These are phyloP conservation scores for Hemicentrotus pulcherrimus DNA, from an alignment of 35 echinoderm and acorn worm species.

Conservation along the genomic window DNA sequence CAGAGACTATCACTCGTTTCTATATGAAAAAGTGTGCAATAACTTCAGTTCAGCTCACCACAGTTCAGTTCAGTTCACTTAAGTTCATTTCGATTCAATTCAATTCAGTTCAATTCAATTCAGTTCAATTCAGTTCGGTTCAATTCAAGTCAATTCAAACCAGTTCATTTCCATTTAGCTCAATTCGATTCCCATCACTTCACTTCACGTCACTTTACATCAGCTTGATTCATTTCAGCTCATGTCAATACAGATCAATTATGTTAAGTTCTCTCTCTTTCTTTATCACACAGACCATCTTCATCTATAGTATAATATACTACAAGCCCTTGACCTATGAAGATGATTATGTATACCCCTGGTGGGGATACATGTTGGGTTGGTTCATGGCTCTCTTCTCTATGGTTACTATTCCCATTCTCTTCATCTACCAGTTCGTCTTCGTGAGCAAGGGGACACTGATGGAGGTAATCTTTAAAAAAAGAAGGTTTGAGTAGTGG, in stretches of 20 bases:
- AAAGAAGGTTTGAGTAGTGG: too few relatives aligned
- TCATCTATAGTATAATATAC: conserved; percentile 33
- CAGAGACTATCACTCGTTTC: too few relatives aligned
- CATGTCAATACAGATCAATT: background rate
- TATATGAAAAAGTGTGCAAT: too few relatives aligned
- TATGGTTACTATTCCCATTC: background rate
- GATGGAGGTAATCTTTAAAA: background rate
- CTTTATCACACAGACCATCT: conserved; percentile 23
- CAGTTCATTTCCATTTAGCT: too few relatives aligned
- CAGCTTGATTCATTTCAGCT: background rate
- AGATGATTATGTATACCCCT: conserved; percentile 34
- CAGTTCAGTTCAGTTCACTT: too few relatives aligned
- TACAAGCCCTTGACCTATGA: conserved; percentile 21
- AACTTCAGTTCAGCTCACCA: too few relatives aligned
- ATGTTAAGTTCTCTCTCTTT: background rate
- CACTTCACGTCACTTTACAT: background rate
- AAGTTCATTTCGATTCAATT: too few relatives aligned
- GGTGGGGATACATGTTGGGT: conserved; percentile 46
- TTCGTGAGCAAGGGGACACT: conserved; percentile 25
- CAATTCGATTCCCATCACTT: too few relatives aligned
- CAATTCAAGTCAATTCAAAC: too few relatives aligned
- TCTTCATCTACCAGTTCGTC: conserved; percentile 38
- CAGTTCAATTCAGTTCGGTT: too few relatives aligned
- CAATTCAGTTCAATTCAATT: too few relatives aligned
- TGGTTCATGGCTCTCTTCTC: conserved; percentile 24